These are phyloP conservation scores for Oryzias celebensis DNA, from an alignment of 2,113 vertebrate species.

Conservation along the genomic window DNA sequence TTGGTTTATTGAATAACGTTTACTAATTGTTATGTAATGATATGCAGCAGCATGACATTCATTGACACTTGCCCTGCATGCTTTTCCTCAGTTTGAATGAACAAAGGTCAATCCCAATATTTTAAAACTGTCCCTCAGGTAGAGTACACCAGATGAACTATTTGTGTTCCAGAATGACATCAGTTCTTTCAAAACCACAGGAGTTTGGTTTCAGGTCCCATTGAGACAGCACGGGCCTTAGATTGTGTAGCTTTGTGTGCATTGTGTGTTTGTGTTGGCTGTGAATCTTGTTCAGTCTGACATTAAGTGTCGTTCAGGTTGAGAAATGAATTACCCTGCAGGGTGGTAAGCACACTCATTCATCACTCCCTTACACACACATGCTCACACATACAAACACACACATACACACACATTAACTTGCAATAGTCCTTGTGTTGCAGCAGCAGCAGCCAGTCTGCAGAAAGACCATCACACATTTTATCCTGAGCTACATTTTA, in stretches of 20 bases:
- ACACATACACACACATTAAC: constrained; percentile 26
- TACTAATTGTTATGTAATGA: too few species aligned
- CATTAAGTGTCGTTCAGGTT: constrained; percentile 62
- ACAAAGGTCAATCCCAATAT: too few species aligned
- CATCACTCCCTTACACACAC: constrained; percentile 36
- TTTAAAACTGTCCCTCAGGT: too few species aligned
- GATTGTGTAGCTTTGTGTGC: neutral
- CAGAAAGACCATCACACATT: constrained; percentile 3
- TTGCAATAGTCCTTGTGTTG: constrained; percentile 21
- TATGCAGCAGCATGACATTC: too few species aligned
- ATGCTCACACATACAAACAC: constrained; percentile 8
- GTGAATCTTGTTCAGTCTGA: constrained; percentile 50
- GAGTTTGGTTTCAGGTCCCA: constrained; percentile 9
- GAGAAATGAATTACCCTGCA: constrained; percentile 62
- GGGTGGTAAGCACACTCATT: constrained; percentile 41
- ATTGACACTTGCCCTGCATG: too few species aligned
- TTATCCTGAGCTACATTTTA: neutral
- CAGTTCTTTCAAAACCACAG: neutral
- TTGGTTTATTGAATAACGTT: too few species aligned
- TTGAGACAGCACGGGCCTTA: neutral
- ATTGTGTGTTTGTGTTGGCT: constrained; percentile 18
- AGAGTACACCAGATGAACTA: too few species aligned
- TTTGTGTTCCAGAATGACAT: too few species aligned
- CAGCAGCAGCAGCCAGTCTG: constrained; percentile 16
- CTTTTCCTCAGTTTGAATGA: too few species aligned